Percentiles rank a stretch among this genome's conserved stretches.
phyloP scores from a whole-genome alignment of 1,140 invertebrate genomes.

The Stenopsyche tienmushanensis region DNA sequence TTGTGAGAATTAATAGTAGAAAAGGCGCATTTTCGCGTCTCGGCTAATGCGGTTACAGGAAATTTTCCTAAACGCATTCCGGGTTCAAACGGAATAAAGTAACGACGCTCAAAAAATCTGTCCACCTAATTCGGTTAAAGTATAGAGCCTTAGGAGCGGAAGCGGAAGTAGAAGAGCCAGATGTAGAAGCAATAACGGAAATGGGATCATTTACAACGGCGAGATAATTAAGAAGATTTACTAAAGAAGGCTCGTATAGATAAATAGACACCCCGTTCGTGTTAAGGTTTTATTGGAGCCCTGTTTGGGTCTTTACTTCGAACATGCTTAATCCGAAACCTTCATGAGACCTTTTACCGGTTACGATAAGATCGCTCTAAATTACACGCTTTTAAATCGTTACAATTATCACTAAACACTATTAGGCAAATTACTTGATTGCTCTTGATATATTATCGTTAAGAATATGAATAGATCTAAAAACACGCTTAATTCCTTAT shows the following conservation, averaged over 20 bases:
- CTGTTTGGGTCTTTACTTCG: no score
- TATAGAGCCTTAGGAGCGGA: background rate
- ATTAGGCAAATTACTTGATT: no score
- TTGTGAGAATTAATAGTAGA: background rate
- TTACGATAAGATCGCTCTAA: no score
- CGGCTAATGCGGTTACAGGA: no score
- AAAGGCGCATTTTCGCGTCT: background rate
- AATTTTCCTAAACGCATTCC: no score
- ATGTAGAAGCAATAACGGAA: background rate
- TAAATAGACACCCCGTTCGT: background rate
- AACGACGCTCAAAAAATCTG: background rate
- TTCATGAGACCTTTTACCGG: no score
- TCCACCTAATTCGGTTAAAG: background rate
- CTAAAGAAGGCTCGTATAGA: background rate
- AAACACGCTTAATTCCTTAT: no score
- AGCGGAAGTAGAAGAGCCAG: background rate
- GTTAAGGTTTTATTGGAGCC: background rate
- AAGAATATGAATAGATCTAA: no score
- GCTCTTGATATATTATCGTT: no score
- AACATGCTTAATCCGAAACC: no score
- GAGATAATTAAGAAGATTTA: background rate
- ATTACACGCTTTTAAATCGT: no score
- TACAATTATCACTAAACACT: no score
- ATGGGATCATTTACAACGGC: background rate
- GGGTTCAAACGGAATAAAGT: background rate